These are phyloP conservation scores for Solen grandis DNA, from an alignment of 1,140 invertebrate species.

Conservation along the genomic window DNA sequence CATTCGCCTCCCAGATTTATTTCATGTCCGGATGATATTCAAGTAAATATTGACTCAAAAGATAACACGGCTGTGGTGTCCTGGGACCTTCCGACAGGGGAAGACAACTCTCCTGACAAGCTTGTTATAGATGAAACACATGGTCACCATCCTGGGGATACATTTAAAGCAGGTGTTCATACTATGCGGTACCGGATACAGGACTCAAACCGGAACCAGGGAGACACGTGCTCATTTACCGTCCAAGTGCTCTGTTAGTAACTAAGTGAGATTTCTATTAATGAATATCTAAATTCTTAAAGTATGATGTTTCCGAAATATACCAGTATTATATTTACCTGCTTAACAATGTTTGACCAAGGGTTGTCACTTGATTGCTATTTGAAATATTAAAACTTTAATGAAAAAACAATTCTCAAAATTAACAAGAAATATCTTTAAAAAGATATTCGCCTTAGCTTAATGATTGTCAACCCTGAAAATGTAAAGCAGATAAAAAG, in stretches of 20 bases:
- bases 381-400: too few relatives aligned
- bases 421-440: too few relatives aligned
- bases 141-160: slow-evolving; percentile 9
- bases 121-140: slow-evolving; percentile 20
- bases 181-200: slow-evolving; percentile 29
- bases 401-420: too few relatives aligned
- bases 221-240: slow-evolving; percentile 7
- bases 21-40: slow-evolving; percentile 20
- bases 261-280: too few relatives aligned
- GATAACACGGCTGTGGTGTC: slow-evolving; percentile 15
- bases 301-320: too few relatives aligned
- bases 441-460: too few relatives aligned
- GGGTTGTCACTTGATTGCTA: too few relatives aligned
- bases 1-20: neutral
- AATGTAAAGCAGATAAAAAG: too few relatives aligned
- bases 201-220: slow-evolving; percentile 1
- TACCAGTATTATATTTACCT: too few relatives aligned
- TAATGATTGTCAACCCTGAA: too few relatives aligned
- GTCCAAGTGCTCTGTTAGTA: slow-evolving; percentile 31
- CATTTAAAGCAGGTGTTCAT: slow-evolving; percentile 17
- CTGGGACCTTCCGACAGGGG: slow-evolving; percentile 14
- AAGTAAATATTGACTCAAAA: slow-evolving; percentile 29
- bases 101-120: slow-evolving; percentile 23
- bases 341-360: too few relatives aligned
- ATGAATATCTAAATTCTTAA: too few relatives aligned